Evolutionary conservation across 2,113 vertebrate species (phyloP), one percentile per base, ranked within the genome.

Genomic region (Phaethornis superciliosus): DNA sequence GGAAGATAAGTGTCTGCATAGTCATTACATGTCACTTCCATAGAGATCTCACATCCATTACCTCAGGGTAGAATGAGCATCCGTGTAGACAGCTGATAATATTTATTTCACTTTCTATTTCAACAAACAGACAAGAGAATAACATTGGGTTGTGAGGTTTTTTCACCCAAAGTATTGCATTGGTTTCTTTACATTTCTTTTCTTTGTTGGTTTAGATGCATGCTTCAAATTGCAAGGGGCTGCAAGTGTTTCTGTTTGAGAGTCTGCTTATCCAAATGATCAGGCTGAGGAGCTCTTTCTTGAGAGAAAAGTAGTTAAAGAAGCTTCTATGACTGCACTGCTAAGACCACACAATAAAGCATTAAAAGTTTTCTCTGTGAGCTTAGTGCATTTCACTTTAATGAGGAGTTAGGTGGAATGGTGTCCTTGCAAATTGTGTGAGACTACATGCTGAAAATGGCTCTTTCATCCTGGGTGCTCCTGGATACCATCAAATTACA

Each of bases 101-200:
- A 63, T 90, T 91, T 91, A 69, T 82, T 95, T 91, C 20, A 46
- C 32, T 87, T 92, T 63, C 78, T 19, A 55, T 85, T 89, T 92
- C 62, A 90, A 33, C 42, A 90, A 90, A 85, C 35, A 82, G 11
- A 11, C 6, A 13, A 93, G 35, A 81, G 30, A 83, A 44, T 35
- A 52, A 26, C 12, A 4, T 20, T 22, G 0, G 40, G 40, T 40
- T 40, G 37, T 37, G 37, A 10, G 37, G 8, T 42, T 49, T 54
- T 64, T 91, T 42, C 55, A 27, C 9, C 33, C 22, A 2, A 82
- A 42, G 27, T 56, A 51, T 79, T 90, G 28, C n/a, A 51, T n/a
- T 89, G 42, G 12, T 42, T 88, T 89, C 59, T 89, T 69, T 71
- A 54, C 7, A 22, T 58, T 68, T 91, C 22, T 64, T 89, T 90